Evolutionary conservation across 2,888 invertebrate species (phyloP), one percentile per base, ranked within the genome.

Genomic region (Schizotus pectinicornis): DNA sequence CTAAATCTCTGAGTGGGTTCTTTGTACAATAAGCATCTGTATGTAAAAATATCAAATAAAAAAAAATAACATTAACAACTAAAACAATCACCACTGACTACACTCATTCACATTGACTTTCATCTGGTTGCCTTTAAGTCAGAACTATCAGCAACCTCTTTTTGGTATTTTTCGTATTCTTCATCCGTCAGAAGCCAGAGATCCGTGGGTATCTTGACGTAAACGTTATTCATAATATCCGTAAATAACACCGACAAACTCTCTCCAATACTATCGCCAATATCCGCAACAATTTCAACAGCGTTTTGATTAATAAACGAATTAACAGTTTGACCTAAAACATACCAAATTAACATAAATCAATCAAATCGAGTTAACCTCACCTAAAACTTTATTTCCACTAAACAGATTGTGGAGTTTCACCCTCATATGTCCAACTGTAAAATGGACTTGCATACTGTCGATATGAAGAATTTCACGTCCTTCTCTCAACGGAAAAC

Each of bases 371-470:
- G 12, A 11, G 0, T 12, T 1, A 35, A 46, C 64, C 73, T 74
- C 73, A 82, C 83, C 83, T 64, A 87, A 76, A 59, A 86, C 80
- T 72, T 84, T 82, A 67, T 87, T 86, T 42, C 86, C 86, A 70
- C 86, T 86, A 71, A 87, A 86, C 7, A 86, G 78, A 74, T 86
- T 85, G 46, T 81, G 80, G 12, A 86, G 74, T 60, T 83, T 81
- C 13, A 85, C 81, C 9, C 82, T 80, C 79, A 86, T 82, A 2
- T 77, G 77, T 7, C 82, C 80, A 51, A 86, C 80, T 41, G 77
- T 79, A 67, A 86, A 86, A 34, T 81, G 80, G 0, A 86, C 84
- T 62, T 81, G 80, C 83, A 86, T 85, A 34, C 81, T 77, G 42
- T 82, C 82, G 34, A 86, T 81, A 68, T 69, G 77, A 76, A 79